Evolutionary conservation across 2,797 vertebrate genomes (phyloP), one percentile per base, ranked within the genome.

Genomic region (Anguilla obscura): DNA sequence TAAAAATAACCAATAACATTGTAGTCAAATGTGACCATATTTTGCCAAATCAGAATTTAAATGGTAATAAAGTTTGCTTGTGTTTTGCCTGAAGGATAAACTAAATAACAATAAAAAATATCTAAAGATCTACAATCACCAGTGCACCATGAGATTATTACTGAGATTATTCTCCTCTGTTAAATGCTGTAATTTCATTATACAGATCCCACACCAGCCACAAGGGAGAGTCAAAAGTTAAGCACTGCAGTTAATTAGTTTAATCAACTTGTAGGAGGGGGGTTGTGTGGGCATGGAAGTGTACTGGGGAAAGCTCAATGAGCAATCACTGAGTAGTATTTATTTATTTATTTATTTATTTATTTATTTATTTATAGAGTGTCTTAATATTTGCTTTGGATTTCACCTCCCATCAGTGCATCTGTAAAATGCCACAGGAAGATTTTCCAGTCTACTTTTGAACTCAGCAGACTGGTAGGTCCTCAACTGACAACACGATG

Each of bases 221-320:
- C 71, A 45, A 80, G 76, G 33, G 16, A 80, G 21, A 45, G 76
- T 80, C 14, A 80, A 76, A 76, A 76, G 71, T 76, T 36, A 71
- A 71, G 69, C n/a, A 30, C n/a, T 33, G 71, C 27, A 36, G 71
- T 76, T 76, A 76, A 76, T 76, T 76, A 14, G 14, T 33, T 76
- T 76, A 76, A 76, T 36, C 33, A 33, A 36, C 27, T 76, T 3
- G 71, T 36, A 12, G 71, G 71, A 16, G 71, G 71, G 71, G 33
- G 24, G 63, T 69, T 14, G 14, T 69, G 6, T 69, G 63, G 27
- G 71, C 33, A 33, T 33, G 12, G 14, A 14, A 21, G 76, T 80
- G 18, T 36, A 48, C 18, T 80, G 40, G 76, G 33, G 14, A 76
- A 21, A 76, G 30, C 71, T 80, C 76, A 80, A 45, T 76, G 30